Evolutionary conservation across 2,888 invertebrate genomes (phyloP).

Genomic region (Phlogophora meticulosa): DNA sequence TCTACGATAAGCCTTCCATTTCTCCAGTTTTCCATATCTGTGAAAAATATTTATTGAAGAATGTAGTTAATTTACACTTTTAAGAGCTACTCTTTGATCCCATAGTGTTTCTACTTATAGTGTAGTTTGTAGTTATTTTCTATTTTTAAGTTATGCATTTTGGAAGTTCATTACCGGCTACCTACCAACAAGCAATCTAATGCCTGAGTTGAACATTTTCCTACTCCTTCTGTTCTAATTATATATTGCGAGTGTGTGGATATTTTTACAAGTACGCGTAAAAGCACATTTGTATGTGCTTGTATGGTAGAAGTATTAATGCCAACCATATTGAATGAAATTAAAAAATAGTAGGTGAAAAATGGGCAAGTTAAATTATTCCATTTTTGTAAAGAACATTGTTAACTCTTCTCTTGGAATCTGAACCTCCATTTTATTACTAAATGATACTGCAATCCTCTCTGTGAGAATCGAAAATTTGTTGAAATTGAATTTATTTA

Average conservation of each 20-base stretch:
- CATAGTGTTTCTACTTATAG: constrained; percentile 46
- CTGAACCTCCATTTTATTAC: constrained; percentile 21
- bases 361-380: constrained; percentile 40
- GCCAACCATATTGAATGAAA: constrained; percentile 27
- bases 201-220: constrained; percentile 25
- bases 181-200: constrained; percentile 43
- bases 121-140: constrained; percentile 58
- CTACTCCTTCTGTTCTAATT: constrained; percentile 31
- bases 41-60: constrained; percentile 57
- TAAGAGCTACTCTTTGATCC: constrained; percentile 35
- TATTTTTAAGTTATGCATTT: constrained; percentile 60
- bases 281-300: too few relatives aligned
- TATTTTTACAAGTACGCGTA: constrained; percentile 29
- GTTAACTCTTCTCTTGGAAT: constrained; percentile 19
- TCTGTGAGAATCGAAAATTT: constrained; percentile 22
- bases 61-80: constrained; percentile 51
- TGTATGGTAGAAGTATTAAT: constrained; percentile 45
- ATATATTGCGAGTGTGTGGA: constrained; percentile 17
- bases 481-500: constrained; percentile 50
- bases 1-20: constrained; percentile 31
- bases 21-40: constrained; percentile 27
- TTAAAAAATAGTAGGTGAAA: constrained; percentile 14
- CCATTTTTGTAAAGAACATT: constrained; percentile 27
- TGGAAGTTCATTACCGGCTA: constrained; percentile 40
- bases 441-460: constrained; percentile 16